Conservation (phyloP, 2,113 vertebrate species). For the Puntigrus tetrazona region DNA sequence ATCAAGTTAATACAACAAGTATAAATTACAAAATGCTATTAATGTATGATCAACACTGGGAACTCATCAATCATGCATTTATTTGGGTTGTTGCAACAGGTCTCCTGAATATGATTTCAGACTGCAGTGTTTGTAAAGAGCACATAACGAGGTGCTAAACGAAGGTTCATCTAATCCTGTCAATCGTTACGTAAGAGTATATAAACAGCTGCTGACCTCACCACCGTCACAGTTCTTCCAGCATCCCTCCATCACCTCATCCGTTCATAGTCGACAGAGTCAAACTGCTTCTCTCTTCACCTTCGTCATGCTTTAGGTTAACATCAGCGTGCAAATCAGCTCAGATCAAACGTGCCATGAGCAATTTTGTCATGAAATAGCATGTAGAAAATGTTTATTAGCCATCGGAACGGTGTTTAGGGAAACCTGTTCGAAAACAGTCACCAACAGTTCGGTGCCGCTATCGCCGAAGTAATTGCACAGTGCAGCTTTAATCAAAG, state of each 20-base stretch:
- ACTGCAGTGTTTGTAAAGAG: no score
- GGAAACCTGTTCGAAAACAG: not conserved
- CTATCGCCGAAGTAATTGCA: not conserved
- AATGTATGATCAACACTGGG: no score
- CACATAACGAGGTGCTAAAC: not conserved
- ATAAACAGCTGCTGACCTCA: not conserved
- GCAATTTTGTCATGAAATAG: not conserved
- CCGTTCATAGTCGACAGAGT: not conserved
- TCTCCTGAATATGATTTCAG: no score
- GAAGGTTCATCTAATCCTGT: not conserved
- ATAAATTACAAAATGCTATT: not conserved
- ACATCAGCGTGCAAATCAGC: not conserved
- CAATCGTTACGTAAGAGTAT: not conserved
- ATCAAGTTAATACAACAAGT: no score
- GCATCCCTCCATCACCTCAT: not conserved
- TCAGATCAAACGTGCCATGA: not conserved
- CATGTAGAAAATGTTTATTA: not conserved
- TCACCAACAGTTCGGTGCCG: not conserved
- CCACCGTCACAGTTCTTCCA: not conserved
- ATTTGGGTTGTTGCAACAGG: no score
- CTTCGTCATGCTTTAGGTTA: not conserved
- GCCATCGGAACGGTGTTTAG: not conserved
- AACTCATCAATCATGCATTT: no score
- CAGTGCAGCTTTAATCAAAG: not conserved
- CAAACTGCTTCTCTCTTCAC: not conserved